Base-by-base conservation (phyloP, 1,140 invertebrate genomes). In the Conus ventricosus region DNA sequence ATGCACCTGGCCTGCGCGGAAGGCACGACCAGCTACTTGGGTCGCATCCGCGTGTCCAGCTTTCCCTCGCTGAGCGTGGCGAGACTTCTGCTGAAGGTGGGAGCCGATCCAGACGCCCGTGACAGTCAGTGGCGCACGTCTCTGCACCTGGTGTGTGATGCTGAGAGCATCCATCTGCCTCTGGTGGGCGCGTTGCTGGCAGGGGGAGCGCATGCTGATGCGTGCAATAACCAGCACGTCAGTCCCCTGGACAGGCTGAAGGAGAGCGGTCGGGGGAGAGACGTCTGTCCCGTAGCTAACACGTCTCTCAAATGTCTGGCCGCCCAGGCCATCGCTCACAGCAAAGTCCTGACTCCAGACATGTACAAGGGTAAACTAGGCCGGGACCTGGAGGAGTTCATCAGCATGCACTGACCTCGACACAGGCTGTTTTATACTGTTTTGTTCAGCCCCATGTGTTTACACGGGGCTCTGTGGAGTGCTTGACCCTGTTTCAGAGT, bases 151-250 rank as follows among this genome's bases (percentile, higher is more conserved):
- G 96, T 97, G 4, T 97, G 97, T 57, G 94, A 95, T 53, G 95
- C 96, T 94, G 87, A 90, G n/a, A 93, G 94, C 82, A 94, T 75
- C 25, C 11, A 93, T 51, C 86, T 92, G 71, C 96, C 96, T 23
- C 95, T 98, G 20, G 96, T 97, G 0, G 96, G 96, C 88, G 96
- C 96, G 5, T 95, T 99, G 0, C 96, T 99, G 0, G 96, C 96
- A 89, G 95, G 97, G 5, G 98, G 98, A 54, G 97, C 97, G 15
- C 98, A 99, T 95, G 96, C 98, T 84, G 98, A 99, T 95, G 96
- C 96, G n/a, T 97, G 97, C 76, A 99, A 99, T 95, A 96, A 96
- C 90, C 96, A 97, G 67, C 97, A 97, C 27, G 96, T 97, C 90
- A 98, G 97, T 0, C 97, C 92, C 63, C 90, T 91, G 88, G 96